phyloP scores from a whole-genome alignment of 2,888 invertebrate genomes.

The Vesta saturnalis region DNA sequence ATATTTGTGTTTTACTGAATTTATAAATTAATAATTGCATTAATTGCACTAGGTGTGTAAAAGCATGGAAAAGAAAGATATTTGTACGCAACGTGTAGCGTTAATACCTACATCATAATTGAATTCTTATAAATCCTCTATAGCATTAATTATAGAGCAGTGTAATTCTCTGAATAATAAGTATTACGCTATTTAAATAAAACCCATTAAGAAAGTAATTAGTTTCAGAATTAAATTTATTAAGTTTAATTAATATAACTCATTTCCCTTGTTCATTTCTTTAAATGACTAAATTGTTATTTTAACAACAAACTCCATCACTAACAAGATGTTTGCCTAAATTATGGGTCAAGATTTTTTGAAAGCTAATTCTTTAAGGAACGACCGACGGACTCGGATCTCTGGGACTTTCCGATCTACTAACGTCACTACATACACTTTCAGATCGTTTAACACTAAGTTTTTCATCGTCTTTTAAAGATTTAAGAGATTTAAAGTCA shows the following conservation, averaged over 20 bases:
- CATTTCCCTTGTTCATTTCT: slow-evolving; percentile 65
- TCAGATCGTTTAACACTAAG: slow-evolving; percentile 56
- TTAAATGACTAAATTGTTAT: slow-evolving; percentile 62
- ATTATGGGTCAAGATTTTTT: slow-evolving; percentile 91
- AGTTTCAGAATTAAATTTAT: no score
- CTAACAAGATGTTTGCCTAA: slow-evolving; percentile 72
- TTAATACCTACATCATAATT: no score
- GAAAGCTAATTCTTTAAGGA: slow-evolving; percentile 77
- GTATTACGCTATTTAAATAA: no score
- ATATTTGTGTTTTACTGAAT: no score
- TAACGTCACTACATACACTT: slow-evolving; percentile 63
- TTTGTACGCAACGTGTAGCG: no score
- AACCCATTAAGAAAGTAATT: no score
- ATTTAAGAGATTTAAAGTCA: slow-evolving; percentile 52
- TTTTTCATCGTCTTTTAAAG: slow-evolving; percentile 36
- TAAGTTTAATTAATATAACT: slow-evolving; percentile 29
- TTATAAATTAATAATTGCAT: no score
- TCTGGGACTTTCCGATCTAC: slow-evolving; percentile 59
- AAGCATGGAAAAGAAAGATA: no score
- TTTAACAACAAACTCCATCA: slow-evolving; percentile 64
- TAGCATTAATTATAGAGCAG: no score
- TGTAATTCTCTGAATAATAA: no score
- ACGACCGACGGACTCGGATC: slow-evolving; percentile 59
- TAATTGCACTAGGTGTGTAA: no score
- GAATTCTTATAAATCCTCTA: no score